Evolutionary conservation across 2,113 vertebrate genomes (phyloP).

Genomic region (Hydrochoerus hydrochaeris): DNA sequence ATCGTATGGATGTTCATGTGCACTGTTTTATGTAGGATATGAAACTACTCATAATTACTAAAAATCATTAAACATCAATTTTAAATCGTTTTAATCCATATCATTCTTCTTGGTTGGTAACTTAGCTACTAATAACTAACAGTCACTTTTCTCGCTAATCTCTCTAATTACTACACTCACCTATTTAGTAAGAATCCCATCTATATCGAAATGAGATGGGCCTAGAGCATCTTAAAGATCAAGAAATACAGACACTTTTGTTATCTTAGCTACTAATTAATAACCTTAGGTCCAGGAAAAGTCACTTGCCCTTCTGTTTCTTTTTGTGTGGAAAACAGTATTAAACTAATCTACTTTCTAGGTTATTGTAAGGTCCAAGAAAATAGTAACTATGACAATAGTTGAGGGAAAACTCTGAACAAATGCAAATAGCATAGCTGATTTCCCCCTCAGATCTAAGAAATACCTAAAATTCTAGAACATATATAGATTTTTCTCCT

Average conservation of each 20-base stretch:
- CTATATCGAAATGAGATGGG: not conserved
- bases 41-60: not conserved
- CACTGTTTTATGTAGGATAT: not conserved
- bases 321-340: constrained; percentile 10
- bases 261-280: not conserved
- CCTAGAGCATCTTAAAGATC: not conserved
- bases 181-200: not conserved
- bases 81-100: not conserved
- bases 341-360: not conserved
- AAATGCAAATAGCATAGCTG: not conserved
- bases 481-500: not conserved
- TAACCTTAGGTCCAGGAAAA: not conserved
- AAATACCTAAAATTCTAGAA: not conserved
- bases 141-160: not conserved
- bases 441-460: not conserved
- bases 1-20: not conserved
- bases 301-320: not conserved
- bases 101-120: constrained; percentile 3
- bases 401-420: not conserved
- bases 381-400: not conserved
- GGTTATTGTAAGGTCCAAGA: not conserved
- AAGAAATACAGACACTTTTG: not conserved
- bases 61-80: not conserved
- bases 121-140: not conserved
- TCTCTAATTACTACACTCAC: not conserved